Evolutionary conservation across 2,888 invertebrate species (phyloP).

Genomic region (Punctoribates punctum): DNA sequence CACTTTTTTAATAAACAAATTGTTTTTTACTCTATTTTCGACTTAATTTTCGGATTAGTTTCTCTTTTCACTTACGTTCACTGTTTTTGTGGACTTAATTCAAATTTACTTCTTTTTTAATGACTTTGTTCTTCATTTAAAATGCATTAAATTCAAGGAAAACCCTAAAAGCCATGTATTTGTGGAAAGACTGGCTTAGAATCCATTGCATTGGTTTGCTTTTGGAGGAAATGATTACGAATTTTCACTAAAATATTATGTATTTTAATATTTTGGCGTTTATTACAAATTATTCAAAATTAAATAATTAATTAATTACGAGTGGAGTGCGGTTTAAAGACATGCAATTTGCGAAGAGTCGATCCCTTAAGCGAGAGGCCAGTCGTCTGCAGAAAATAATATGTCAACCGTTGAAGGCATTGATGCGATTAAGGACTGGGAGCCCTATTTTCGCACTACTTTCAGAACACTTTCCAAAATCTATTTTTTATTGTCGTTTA

Average conservation of each 20-base stretch:
- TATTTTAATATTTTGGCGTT: too few species aligned
- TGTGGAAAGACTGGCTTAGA: too few species aligned
- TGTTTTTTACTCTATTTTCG: conserved; percentile 12
- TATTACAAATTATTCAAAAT: too few species aligned
- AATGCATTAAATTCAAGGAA: neutral
- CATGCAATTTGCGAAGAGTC: too few species aligned
- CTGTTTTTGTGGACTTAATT: conserved; percentile 12
- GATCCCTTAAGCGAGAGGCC: too few species aligned
- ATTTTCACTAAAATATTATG: too few species aligned
- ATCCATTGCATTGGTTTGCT: too few species aligned
- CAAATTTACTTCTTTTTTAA: neutral
- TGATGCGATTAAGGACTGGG: neutral
- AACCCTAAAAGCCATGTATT: neutral
- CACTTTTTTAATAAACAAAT: neutral
- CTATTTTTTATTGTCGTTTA: neutral
- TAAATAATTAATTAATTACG: too few species aligned
- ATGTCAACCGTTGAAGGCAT: neutral
- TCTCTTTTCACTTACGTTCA: conserved; percentile 17
- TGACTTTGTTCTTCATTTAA: too few species aligned
- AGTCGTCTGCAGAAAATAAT: neutral
- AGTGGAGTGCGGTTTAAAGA: too few species aligned
- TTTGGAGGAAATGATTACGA: too few species aligned
- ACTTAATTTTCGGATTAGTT: neutral
- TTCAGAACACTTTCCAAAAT: neutral
- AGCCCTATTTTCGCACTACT: neutral